phyloP scores from a whole-genome alignment of 2,113 vertebrate genomes.

The Ifrita kowaldi region DNA sequence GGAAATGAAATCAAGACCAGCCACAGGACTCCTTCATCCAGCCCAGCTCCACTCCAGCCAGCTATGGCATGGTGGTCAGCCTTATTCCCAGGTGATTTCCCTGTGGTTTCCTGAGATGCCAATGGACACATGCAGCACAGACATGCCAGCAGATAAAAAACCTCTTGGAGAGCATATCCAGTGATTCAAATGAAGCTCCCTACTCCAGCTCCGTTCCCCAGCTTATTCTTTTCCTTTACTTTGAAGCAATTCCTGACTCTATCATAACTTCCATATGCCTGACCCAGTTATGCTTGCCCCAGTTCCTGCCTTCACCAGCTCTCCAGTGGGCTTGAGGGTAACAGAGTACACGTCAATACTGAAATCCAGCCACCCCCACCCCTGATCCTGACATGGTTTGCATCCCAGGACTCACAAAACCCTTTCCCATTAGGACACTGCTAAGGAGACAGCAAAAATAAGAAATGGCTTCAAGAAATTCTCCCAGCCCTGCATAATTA shows the following conservation, averaged over 20 bases:
- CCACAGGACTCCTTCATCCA: neutral
- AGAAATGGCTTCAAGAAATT: neutral
- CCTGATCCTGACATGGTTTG: neutral
- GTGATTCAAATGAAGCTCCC: neutral
- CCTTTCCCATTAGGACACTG: neutral
- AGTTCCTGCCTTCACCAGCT: neutral
- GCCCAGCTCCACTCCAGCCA: neutral
- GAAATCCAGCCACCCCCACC: neutral
- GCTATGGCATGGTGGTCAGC: neutral
- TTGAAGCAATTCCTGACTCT: neutral
- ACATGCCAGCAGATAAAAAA: neutral
- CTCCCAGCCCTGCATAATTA: neutral
- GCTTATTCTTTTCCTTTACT: neutral
- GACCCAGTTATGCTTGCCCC: neutral
- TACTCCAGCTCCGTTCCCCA: neutral
- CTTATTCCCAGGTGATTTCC: neutral
- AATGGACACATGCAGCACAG: neutral
- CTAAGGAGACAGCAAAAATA: neutral
- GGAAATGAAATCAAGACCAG: neutral
- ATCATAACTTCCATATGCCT: fast-evolving
- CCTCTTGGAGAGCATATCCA: neutral
- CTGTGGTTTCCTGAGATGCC: neutral
- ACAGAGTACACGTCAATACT: neutral
- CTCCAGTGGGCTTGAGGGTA: neutral
- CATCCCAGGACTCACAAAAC: neutral